Base-by-base conservation (phyloP, 2,113 vertebrate genomes). In the Odontesthes bonariensis region DNA sequence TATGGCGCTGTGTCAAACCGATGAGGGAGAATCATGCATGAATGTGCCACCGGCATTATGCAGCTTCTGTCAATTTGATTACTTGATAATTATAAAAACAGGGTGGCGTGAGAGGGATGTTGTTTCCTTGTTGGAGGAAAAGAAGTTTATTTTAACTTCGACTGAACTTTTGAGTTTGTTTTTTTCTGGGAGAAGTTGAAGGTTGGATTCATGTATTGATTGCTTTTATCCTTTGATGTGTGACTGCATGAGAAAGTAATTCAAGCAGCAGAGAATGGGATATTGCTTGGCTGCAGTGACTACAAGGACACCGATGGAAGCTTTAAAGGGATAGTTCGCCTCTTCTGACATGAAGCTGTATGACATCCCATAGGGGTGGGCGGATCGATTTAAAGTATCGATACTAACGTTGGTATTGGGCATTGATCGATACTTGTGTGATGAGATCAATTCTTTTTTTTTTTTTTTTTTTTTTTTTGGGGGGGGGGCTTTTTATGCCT, bases 1-100 rank as follows among this genome's bases (percentile, higher is more conserved):
- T 78, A 75, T 52, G 63, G 33, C 74, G 58, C 32, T 7, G 52
- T 82, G 75, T 88, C 74, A 79, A 77, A 85, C 52, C 66, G 68
- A 82, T 63, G 79, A 58, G 51, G 11, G 44, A 38, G 49, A 61
- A 49, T 60, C 17, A 17, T 8, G 16, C 55, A 33, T 61, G 67
- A 35, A 44, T 23, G 54, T 14, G 62, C 62, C 33, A 3, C 19
- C 0, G 76, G 62, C 66, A 5, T 23, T 1, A 22, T 44, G 70
- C 62, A 20, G 46, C 55, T 62, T 66, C 49, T 40, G 60, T 60
- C 79, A 52, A 42, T 76, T 23, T 68, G 69, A 79, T 77, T 63
- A 44, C 12, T 35, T 46, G 58, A 75, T 73, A 14, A 62, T 77
- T 75, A 73, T 61, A 47, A 69, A 73, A 72, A 77, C 44, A 47